A percentile compares a stretch with the other conserved stretches of the same genome.
Conservation (phyloP, 2,888 invertebrate genomes). For the Endomychus coccineus region DNA sequence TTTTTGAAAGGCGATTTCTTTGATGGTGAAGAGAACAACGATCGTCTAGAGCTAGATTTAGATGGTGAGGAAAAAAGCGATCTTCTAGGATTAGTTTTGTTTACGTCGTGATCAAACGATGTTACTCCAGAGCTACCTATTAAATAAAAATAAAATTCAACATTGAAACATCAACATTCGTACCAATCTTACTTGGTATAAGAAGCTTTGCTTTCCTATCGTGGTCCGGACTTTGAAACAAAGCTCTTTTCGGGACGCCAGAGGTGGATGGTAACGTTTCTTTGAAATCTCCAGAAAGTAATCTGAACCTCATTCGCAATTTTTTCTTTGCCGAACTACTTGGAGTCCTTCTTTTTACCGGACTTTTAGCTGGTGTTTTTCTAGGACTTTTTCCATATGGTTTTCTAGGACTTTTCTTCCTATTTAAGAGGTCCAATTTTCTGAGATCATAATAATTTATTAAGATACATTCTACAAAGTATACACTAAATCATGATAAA, state of each 20-base stretch:
- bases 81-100: too few relatives aligned
- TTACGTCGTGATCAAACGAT: too few relatives aligned
- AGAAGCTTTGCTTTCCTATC: constrained; percentile 23
- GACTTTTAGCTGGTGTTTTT: constrained; percentile 48
- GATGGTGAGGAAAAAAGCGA: constrained; percentile 10
- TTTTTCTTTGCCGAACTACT: constrained; percentile 58
- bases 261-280: constrained; percentile 23
- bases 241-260: constrained; percentile 51
- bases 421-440: constrained; percentile 40
- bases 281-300: constrained; percentile 31
- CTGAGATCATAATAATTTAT: too few relatives aligned
- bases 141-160: too few relatives aligned
- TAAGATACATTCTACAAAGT: neutral
- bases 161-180: too few relatives aligned
- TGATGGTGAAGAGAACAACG: constrained; percentile 45
- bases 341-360: constrained; percentile 46
- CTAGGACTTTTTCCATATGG: constrained; percentile 37
- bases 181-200: constrained; percentile 27
- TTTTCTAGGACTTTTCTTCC: constrained; percentile 36
- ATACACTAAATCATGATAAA: constrained; percentile 3
- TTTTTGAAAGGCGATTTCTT: constrained; percentile 33
- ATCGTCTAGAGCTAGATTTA: constrained; percentile 4
- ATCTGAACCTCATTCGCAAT: constrained; percentile 37
- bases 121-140: too few relatives aligned
- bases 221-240: constrained; percentile 63